These are phyloP conservation scores for Colossoma macropomum DNA, from an alignment of 2,113 vertebrate genomes.

Conservation along the genomic window DNA sequence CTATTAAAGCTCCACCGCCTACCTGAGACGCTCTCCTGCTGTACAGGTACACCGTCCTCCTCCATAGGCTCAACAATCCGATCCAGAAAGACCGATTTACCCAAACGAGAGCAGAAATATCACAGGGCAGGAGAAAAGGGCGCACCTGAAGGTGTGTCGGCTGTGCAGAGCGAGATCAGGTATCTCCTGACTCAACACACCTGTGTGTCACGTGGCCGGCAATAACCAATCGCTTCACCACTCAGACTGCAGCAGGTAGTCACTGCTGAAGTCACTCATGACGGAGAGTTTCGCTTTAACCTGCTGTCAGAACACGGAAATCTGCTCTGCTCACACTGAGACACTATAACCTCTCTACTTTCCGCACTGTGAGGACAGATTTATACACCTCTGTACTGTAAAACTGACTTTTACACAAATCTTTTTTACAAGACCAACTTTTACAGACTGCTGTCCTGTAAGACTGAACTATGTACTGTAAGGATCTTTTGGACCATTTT, in stretches of 20 bases:
- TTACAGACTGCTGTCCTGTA: too few relatives aligned
- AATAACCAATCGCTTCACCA: not conserved
- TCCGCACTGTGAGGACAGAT: too few relatives aligned
- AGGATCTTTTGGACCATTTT: too few relatives aligned
- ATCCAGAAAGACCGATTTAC: too few relatives aligned
- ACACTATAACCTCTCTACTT: too few relatives aligned
- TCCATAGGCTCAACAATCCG: constrained; percentile 7
- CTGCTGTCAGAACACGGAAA: not conserved
- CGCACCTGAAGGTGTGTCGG: constrained; percentile 66
- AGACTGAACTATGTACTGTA: too few relatives aligned
- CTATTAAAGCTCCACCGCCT: not conserved
- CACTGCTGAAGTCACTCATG: constrained; percentile 6
- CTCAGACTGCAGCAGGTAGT: not conserved
- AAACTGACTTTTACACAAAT: too few relatives aligned
- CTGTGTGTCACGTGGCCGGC: constrained; percentile 49
- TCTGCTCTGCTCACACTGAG: not conserved
- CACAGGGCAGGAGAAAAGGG: constrained; percentile 2
- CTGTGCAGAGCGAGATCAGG: constrained; percentile 64
- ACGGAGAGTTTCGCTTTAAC: constrained; percentile 8
- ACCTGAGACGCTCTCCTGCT: not conserved
- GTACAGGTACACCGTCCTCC: not conserved
- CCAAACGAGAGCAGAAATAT: not conserved
- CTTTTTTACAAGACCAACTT: too few relatives aligned
- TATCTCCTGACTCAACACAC: constrained; percentile 55
- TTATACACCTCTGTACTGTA: too few relatives aligned